Evolutionary conservation across 1,140 invertebrate species (phyloP).

Genomic region (Whitmania pigra): DNA sequence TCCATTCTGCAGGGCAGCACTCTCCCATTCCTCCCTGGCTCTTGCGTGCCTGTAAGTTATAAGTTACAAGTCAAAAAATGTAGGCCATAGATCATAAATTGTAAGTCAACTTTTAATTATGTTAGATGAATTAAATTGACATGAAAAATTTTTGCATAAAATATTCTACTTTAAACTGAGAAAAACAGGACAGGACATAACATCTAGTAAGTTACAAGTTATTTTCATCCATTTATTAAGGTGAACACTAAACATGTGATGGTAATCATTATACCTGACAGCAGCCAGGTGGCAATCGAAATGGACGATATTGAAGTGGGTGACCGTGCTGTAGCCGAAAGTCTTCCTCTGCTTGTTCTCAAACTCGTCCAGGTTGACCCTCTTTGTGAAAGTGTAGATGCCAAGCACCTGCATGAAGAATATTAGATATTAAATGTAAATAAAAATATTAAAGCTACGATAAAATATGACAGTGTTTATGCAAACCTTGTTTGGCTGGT

Average conservation of each 20-base stretch:
- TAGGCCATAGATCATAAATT: too few relatives aligned
- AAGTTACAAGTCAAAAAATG: neutral
- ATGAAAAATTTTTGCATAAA: too few relatives aligned
- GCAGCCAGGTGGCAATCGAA: slow-evolving; percentile 94
- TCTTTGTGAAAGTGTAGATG: slow-evolving; percentile 92
- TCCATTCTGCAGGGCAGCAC: slow-evolving; percentile 88
- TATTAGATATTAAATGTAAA: neutral
- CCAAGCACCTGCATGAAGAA: slow-evolving; percentile 50
- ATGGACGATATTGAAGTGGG: slow-evolving; percentile 95
- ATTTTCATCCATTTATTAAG: neutral
- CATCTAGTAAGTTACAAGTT: too few relatives aligned
- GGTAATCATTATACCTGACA: slow-evolving; percentile 51
- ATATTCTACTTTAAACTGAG: too few relatives aligned
- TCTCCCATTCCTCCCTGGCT: slow-evolving; percentile 88
- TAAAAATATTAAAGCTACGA: neutral
- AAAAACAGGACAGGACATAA: too few relatives aligned
- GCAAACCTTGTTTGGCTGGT: slow-evolving; percentile 45
- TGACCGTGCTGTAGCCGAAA: slow-evolving; percentile 72
- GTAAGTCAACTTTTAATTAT: too few relatives aligned
- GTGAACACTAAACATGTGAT: neutral
- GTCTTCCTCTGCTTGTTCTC: slow-evolving; percentile 59
- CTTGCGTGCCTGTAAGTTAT: slow-evolving; percentile 48
- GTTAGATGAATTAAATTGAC: too few relatives aligned
- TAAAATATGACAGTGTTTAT: too few relatives aligned
- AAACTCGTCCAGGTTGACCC: slow-evolving; percentile 83